These are phyloP conservation scores for Gastracanthus pulcherrimus DNA, from an alignment of 2,888 invertebrate genomes.

Conservation along the genomic window DNA sequence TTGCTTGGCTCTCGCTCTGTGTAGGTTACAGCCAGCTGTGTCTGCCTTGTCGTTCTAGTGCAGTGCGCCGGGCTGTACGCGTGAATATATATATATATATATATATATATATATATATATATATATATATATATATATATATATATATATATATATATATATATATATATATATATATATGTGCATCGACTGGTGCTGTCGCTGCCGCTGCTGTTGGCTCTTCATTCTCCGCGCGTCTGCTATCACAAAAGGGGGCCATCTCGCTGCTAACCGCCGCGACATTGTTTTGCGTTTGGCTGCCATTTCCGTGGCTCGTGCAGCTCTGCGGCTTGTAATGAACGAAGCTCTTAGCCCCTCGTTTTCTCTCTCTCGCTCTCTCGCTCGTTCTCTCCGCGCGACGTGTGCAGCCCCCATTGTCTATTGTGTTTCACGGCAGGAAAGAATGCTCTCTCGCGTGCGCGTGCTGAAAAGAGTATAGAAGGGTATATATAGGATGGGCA, in stretches of 20 bases:
- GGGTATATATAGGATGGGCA: too few species aligned
- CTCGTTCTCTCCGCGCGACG: not conserved
- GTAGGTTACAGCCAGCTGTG: too few species aligned
- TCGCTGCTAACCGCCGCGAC: constrained; percentile 17
- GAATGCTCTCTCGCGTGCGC: too few species aligned
- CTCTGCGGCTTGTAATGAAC: constrained; percentile 11
- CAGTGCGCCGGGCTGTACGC: too few species aligned
- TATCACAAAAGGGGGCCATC: constrained; percentile 25
- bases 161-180: too few species aligned
- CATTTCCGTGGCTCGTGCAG: not conserved
- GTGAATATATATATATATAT: too few species aligned
- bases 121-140: too few species aligned
- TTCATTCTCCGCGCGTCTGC: not conserved
- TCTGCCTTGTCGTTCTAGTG: too few species aligned
- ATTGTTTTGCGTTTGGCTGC: constrained; percentile 36
- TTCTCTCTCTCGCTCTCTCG: not conserved
- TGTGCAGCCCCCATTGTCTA: constrained; percentile 24
- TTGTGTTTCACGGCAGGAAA: constrained; percentile 26
- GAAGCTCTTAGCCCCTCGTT: constrained; percentile 28
- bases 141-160: too few species aligned
- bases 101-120: too few species aligned
- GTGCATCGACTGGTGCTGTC: not conserved
- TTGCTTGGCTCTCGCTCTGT: not conserved
- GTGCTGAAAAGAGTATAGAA: not conserved
- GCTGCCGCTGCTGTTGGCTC: not conserved